These are phyloP conservation scores for Thripadectes ignobilis DNA, from an alignment of 2,797 vertebrate species.

Conservation along the genomic window DNA sequence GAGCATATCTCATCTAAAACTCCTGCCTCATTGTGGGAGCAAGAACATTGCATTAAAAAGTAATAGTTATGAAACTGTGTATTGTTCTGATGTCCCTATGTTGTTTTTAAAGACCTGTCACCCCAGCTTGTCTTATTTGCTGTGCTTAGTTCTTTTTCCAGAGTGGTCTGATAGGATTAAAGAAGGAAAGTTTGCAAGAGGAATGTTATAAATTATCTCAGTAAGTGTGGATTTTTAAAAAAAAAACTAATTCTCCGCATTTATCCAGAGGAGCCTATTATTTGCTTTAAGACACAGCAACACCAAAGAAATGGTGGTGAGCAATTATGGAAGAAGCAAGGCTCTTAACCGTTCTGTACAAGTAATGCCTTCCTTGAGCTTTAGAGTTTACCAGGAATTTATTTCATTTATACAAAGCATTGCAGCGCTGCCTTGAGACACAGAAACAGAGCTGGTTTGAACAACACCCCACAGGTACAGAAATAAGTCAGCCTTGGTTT, in stretches of 20 bases:
- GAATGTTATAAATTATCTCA: background rate
- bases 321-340: background rate
- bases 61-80: background rate
- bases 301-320: background rate
- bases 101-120: background rate
- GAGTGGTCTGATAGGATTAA: background rate
- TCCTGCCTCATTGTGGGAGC: background rate
- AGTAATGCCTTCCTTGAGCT: background rate
- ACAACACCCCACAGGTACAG: background rate
- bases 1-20: background rate
- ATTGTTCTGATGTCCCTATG: background rate
- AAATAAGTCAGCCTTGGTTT: background rate
- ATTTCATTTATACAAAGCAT: background rate
- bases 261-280: background rate
- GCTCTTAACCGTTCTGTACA: background rate
- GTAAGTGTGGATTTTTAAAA: background rate
- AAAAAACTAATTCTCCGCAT: background rate
- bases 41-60: background rate
- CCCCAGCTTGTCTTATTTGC: background rate
- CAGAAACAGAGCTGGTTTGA: background rate
- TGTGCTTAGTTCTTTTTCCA: background rate
- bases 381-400: background rate
- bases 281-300: background rate
- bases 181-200: background rate
- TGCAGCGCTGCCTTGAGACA: background rate